Conservation (phyloP, 64 coral and sea anemone genomes). For the Actinia equina region DNA sequence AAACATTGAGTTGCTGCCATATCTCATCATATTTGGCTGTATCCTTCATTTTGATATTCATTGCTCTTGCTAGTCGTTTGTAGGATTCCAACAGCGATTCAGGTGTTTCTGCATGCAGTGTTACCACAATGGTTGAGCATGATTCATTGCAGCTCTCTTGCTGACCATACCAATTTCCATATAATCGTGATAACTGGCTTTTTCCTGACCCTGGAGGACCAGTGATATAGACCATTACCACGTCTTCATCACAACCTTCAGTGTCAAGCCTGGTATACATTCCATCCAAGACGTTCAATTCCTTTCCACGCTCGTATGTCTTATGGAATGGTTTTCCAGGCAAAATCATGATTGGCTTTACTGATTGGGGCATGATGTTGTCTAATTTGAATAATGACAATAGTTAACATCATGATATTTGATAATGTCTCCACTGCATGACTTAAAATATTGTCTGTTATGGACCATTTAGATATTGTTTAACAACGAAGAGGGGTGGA, state of each 20-base stretch:
- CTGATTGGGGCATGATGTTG: neutral
- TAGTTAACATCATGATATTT: neutral
- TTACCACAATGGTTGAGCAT: conserved; percentile 44
- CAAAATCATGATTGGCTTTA: conserved; percentile 48
- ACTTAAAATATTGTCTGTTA: too few relatives aligned
- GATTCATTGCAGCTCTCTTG: neutral
- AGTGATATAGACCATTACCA: conserved; percentile 56
- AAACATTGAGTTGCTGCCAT: conserved; percentile 34
- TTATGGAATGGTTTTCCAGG: conserved; percentile 71
- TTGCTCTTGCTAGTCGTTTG: conserved; percentile 35
- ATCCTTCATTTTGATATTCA: conserved; percentile 30
- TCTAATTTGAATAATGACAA: neutral
- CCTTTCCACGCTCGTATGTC: conserved; percentile 51
- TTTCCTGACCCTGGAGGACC: conserved; percentile 87
- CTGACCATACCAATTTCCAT: conserved; percentile 40
- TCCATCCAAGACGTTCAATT: conserved; percentile 38
- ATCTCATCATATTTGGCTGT: neutral
- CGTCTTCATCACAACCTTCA: neutral
- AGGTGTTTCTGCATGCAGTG: conserved; percentile 51
- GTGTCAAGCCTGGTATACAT: conserved; percentile 19
- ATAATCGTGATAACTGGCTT: conserved; percentile 70
- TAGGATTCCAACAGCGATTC: conserved; percentile 66
- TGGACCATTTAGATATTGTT: too few relatives aligned
- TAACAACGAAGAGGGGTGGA: too few relatives aligned
- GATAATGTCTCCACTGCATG: too few relatives aligned